Conservation (phyloP, 2,888 invertebrate genomes). For the Lamproptera curius region DNA sequence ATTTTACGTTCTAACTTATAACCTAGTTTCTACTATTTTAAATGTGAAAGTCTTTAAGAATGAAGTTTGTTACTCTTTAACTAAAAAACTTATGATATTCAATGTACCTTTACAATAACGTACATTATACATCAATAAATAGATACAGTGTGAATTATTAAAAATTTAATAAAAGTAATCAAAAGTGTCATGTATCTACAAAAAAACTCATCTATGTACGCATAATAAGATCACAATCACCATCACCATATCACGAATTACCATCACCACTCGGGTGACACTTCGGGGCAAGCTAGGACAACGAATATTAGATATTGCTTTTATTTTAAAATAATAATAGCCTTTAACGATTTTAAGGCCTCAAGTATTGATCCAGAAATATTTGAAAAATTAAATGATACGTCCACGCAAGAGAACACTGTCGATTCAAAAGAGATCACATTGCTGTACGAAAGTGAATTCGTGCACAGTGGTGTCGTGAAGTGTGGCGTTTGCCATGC, state of each 20-base stretch:
- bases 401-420: neutral
- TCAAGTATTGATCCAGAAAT: neutral
- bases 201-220: neutral
- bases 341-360: too few relatives aligned
- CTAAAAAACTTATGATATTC: neutral
- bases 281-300: too few relatives aligned
- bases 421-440: neutral
- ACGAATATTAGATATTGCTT: too few relatives aligned
- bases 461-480: constrained; percentile 19
- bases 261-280: too few relatives aligned
- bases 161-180: neutral
- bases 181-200: neutral
- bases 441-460: neutral
- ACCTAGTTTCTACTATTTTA: neutral
- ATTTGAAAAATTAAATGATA: neutral
- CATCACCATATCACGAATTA: too few relatives aligned
- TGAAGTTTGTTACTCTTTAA: neutral
- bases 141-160: neutral
- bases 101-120: neutral
- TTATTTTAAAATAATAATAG: too few relatives aligned
- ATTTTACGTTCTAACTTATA: neutral
- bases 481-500: constrained; percentile 57
- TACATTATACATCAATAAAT: neutral
- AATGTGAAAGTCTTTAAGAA: neutral
- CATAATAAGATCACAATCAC: too few relatives aligned